Evolutionary conservation across 1,140 invertebrate genomes (phyloP).

Genomic region (Tetramorium simillimum): DNA sequence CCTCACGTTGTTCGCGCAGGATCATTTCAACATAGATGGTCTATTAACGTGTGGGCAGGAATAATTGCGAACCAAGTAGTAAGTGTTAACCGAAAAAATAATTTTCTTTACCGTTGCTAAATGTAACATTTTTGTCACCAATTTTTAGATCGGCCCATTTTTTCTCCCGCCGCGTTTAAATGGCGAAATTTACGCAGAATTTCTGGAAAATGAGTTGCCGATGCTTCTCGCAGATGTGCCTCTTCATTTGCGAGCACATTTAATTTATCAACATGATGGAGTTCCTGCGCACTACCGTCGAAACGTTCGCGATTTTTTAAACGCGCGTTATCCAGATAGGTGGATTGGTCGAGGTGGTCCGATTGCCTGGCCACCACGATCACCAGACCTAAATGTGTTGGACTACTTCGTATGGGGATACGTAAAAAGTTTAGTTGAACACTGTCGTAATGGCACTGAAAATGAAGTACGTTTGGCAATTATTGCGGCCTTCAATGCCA

Average conservation of each 20-base stretch:
- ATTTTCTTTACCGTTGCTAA: background rate
- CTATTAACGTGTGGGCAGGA: background rate
- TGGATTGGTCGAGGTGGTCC: background rate
- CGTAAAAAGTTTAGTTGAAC: too few relatives aligned
- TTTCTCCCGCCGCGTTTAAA: background rate
- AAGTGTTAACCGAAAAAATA: background rate
- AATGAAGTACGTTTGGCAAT: too few relatives aligned
- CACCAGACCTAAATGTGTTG: too few relatives aligned
- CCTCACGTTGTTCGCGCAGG: background rate
- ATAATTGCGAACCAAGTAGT: conserved; percentile 17
- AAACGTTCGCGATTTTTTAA: background rate
- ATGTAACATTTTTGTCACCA: too few relatives aligned
- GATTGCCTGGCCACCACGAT: too few relatives aligned
- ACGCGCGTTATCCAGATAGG: background rate
- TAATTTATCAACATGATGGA: background rate
- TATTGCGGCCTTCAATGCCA: too few relatives aligned
- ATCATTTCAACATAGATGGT: background rate
- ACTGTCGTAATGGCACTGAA: too few relatives aligned
- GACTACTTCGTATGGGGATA: too few relatives aligned
- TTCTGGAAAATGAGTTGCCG: background rate
- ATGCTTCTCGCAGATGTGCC: background rate
- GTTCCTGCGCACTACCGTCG: background rate
- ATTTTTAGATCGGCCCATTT: background rate
- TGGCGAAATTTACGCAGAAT: background rate
- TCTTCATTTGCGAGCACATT: background rate